These are phyloP conservation scores for Drosophila neonasuta DNA, from an alignment of 2,888 invertebrate species.

Conservation along the genomic window DNA sequence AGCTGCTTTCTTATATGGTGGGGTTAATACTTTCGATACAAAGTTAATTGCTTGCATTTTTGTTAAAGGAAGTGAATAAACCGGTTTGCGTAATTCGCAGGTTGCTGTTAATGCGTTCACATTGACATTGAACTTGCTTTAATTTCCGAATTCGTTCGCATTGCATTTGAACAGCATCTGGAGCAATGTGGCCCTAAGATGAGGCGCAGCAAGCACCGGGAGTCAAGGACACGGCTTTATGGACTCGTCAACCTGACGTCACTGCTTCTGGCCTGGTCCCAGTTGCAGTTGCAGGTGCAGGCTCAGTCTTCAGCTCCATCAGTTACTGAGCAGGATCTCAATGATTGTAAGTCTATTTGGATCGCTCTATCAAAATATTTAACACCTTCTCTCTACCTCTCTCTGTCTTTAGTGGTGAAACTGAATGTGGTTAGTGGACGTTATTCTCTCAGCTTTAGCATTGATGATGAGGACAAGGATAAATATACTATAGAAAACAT, in stretches of 20 bases:
- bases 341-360: slow-evolving; percentile 43
- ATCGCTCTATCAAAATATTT: neutral
- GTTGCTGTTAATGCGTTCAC: slow-evolving; percentile 29
- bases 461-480: slow-evolving; percentile 56
- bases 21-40: slow-evolving; percentile 51
- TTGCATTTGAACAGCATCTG: slow-evolving; percentile 30
- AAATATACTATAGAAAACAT: slow-evolving; percentile 64
- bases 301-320: slow-evolving; percentile 6
- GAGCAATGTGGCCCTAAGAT: slow-evolving; percentile 65
- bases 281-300: slow-evolving; percentile 28
- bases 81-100: slow-evolving; percentile 36
- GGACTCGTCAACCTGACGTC: slow-evolving; percentile 41
- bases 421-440: slow-evolving; percentile 53
- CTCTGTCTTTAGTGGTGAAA: slow-evolving; percentile 37
- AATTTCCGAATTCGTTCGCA: slow-evolving; percentile 44
- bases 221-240: slow-evolving; percentile 43
- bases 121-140: slow-evolving; percentile 44
- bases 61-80: slow-evolving; percentile 18
- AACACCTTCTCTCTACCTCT: neutral
- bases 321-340: slow-evolving; percentile 34
- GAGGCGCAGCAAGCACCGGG: slow-evolving; percentile 52
- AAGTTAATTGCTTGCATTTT: slow-evolving; percentile 25
- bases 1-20: slow-evolving; percentile 43
- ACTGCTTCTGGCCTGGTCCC: slow-evolving; percentile 33
- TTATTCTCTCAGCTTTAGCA: slow-evolving; percentile 60